Conservation (phyloP, 23 tunicate species). For the Halocynthia roretzi region DNA sequence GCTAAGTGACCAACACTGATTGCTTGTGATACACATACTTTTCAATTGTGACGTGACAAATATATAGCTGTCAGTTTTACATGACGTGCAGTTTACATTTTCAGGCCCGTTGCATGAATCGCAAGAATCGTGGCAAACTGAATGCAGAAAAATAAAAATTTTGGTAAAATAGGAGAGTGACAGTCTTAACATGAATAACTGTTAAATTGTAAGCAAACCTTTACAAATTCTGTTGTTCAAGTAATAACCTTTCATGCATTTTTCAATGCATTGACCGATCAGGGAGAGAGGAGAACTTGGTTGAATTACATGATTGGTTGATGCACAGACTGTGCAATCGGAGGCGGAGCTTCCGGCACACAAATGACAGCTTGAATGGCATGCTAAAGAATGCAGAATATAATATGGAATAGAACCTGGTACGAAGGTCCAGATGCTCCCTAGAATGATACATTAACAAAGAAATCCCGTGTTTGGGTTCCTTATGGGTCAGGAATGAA, state of each 20-base stretch:
- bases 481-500: too few species aligned
- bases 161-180: neutral
- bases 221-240: conserved; percentile 21
- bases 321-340: conserved; percentile 12
- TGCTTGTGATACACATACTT: conserved; percentile 9
- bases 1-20: conserved; percentile 12
- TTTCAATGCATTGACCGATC: conserved; percentile 10
- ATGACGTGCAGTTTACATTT: conserved; percentile 22
- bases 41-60: conserved; percentile 18
- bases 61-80: neutral
- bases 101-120: conserved; percentile 18
- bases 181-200: neutral
- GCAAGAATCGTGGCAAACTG: conserved; percentile 26
- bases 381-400: conserved; percentile 1
- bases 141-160: neutral
- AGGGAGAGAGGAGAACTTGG: neutral
- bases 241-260: neutral
- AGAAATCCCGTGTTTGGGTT: too few species aligned
- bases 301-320: conserved; percentile 2
- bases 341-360: conserved; percentile 10
- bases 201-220: conserved; percentile 2
- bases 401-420: neutral
- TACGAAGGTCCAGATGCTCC: too few species aligned
- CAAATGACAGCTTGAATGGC: conserved; percentile 13
- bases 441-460: too few species aligned